Percentiles rank a stretch among this genome's conserved stretches.
Evolutionary conservation across 2,113 vertebrate genomes (phyloP).

Genomic region (Mobula hypostoma): DNA sequence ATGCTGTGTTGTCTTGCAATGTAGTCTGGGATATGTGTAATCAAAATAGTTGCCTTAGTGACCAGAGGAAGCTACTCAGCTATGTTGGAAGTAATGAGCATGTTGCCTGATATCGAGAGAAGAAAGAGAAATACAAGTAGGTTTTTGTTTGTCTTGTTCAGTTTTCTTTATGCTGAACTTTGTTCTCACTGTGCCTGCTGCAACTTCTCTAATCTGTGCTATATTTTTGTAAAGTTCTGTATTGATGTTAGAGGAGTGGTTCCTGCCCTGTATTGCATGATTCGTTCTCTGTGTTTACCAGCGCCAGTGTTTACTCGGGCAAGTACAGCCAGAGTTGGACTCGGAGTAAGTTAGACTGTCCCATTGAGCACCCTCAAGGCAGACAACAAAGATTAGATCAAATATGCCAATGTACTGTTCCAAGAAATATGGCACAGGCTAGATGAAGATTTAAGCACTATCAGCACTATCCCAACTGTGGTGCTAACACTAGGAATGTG

Average conservation of each 20-base stretch:
- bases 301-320: too few species aligned
- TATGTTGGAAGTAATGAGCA: neutral
- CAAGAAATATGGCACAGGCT: neutral
- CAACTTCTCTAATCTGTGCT: neutral
- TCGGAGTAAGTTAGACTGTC: too few species aligned
- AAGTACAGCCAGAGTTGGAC: too few species aligned
- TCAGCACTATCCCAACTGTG: neutral
- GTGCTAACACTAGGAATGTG: neutral
- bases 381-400: too few species aligned
- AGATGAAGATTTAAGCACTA: neutral
- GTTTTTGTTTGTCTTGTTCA: neutral
- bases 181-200: too few species aligned
- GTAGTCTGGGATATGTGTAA: neutral
- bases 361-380: too few species aligned
- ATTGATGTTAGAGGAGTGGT: neutral
- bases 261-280: neutral
- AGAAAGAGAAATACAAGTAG: slow-evolving; percentile 20
- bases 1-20: neutral
- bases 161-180: neutral
- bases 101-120: neutral
- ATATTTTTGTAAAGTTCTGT: neutral
- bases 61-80: neutral
- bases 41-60: slow-evolving; percentile 1
- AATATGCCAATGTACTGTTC: too few species aligned
- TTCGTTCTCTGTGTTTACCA: neutral